These are phyloP conservation scores for Pseudolaguvia tuberculata DNA, from an alignment of 2,113 vertebrate genomes.

Conservation along the genomic window DNA sequence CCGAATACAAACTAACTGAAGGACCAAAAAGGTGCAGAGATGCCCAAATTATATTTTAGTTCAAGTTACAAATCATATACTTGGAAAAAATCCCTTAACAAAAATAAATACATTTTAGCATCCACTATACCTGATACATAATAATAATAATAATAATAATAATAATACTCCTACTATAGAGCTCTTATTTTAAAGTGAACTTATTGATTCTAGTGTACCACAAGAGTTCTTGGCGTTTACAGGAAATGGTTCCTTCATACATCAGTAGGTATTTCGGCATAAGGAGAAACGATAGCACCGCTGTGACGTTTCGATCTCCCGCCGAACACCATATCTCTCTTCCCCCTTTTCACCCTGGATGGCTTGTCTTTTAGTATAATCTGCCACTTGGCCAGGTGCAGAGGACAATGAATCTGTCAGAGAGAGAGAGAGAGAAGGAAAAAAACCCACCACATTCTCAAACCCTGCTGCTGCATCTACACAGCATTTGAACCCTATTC, in stretches of 20 bases:
- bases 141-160: no score
- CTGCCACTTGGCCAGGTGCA: constrained; percentile 65
- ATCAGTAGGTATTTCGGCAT: constrained; percentile 40
- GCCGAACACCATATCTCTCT: constrained; percentile 51
- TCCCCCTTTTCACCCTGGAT: constrained; percentile 47
- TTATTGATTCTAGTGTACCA: neutral
- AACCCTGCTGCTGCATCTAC: neutral
- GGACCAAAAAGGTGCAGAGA: neutral
- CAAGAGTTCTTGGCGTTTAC: neutral
- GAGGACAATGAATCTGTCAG: constrained; percentile 67
- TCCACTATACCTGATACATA: no score
- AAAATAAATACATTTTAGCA: neutral
- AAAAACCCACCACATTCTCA: constrained; percentile 14
- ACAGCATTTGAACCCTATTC: neutral
- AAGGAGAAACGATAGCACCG: constrained; percentile 56
- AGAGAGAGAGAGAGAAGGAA: constrained; percentile 47
- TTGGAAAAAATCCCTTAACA: neutral
- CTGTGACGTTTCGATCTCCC: constrained; percentile 55
- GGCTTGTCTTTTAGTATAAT: constrained; percentile 57
- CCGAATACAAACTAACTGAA: neutral
- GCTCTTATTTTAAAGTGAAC: neutral
- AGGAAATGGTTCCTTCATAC: constrained; percentile 1
- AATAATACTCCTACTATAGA: neutral
- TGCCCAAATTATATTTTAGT: neutral
- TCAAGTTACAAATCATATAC: neutral